Evolutionary conservation across 2,888 invertebrate species (phyloP).

Genomic region (Drosophila maculinotata): DNA sequence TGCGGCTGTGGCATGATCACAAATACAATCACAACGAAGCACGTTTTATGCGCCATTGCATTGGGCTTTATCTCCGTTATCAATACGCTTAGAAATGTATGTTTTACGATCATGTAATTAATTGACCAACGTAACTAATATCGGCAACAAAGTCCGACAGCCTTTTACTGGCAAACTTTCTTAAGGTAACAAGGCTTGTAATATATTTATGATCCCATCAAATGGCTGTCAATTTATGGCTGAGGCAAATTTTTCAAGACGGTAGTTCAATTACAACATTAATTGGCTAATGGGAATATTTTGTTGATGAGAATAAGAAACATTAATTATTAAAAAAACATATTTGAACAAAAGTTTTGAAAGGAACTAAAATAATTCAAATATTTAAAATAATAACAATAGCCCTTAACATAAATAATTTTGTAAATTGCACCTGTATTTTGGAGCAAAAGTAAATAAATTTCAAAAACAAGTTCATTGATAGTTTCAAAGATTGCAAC

Average conservation of each 20-base stretch:
- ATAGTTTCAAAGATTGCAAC: too few species aligned
- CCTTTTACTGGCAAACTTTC: conserved; percentile 24
- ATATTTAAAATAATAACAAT: too few species aligned
- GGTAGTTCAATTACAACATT: neutral
- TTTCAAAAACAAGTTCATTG: too few species aligned
- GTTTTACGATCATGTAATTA: conserved; percentile 74
- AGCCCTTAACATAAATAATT: too few species aligned
- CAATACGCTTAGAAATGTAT: conserved; percentile 60
- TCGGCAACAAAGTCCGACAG: conserved; percentile 64
- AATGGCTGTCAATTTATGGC: conserved; percentile 26
- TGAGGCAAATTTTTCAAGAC: conserved; percentile 8
- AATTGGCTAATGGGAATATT: neutral
- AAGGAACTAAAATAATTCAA: too few species aligned
- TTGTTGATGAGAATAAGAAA: too few species aligned
- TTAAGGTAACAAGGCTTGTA: conserved; percentile 2
- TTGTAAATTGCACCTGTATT: too few species aligned
- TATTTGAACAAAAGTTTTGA: neutral
- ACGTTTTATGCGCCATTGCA: conserved; percentile 52
- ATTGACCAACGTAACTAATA: conserved; percentile 62
- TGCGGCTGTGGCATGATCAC: conserved; percentile 16
- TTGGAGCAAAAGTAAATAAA: too few species aligned
- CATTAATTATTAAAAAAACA: neutral
- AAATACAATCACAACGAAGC: conserved; percentile 19
- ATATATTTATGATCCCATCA: conserved; percentile 38
- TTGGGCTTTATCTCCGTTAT: conserved; percentile 73